Evolutionary conservation across 1,140 invertebrate species (phyloP).

Genomic region (Leptinotarsa undecemlineata): DNA sequence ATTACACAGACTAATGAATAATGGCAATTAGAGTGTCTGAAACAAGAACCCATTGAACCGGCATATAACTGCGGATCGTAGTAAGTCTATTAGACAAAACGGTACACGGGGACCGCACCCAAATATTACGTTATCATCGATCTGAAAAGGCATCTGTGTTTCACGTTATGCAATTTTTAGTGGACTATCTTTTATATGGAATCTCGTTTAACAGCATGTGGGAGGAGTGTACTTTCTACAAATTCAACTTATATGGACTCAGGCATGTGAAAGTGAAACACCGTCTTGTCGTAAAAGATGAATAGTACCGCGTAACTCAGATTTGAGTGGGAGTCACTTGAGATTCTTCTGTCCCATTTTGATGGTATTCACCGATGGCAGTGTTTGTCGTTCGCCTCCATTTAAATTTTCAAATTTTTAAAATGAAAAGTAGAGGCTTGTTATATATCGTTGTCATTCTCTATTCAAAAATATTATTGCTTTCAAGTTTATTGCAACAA

Average conservation of each 20-base stretch:
- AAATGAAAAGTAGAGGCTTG: too few relatives aligned
- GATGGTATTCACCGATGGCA: too few relatives aligned
- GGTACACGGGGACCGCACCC: constrained; percentile 9
- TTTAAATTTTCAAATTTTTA: too few relatives aligned
- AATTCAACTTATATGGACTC: constrained; percentile 14
- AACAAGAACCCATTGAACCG: background rate
- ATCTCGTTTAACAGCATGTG: constrained; percentile 16
- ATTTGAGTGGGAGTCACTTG: too few relatives aligned
- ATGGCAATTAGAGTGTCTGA: background rate
- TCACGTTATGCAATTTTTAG: constrained; percentile 6
- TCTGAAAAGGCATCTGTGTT: constrained; percentile 20
- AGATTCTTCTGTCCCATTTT: too few relatives aligned
- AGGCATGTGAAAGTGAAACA: constrained; percentile 18
- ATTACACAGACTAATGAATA: too few relatives aligned
- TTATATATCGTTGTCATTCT: too few relatives aligned
- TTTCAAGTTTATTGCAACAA: too few relatives aligned
- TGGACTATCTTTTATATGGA: constrained; percentile 15
- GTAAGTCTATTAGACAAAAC: background rate
- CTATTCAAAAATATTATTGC: too few relatives aligned
- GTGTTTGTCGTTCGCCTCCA: too few relatives aligned
- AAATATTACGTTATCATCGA: constrained; percentile 16
- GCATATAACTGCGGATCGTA: too few relatives aligned
- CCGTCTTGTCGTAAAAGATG: background rate
- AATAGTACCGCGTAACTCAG: too few relatives aligned
- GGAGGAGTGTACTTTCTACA: constrained; percentile 15